phyloP scores from a whole-genome alignment of 2,888 invertebrate genomes.

The Germaria angustata region DNA sequence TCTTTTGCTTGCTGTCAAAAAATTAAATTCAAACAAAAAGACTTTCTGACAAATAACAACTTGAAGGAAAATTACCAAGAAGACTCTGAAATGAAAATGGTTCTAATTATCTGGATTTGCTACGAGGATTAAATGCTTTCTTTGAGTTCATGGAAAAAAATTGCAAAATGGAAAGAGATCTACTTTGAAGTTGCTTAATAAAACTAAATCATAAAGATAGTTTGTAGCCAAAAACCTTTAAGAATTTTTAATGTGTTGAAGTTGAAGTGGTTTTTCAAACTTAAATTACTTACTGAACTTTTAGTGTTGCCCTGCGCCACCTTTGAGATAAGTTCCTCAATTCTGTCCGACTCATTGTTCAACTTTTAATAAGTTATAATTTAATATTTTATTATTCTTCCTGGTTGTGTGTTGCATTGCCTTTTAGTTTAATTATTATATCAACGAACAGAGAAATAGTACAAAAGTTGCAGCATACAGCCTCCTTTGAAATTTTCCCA shows the following conservation, averaged over 20 bases:
- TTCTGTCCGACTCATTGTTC: not conserved
- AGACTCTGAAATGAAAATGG: slow-evolving; percentile 10
- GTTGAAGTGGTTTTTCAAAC: no score
- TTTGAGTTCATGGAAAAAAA: not conserved
- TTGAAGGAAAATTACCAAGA: not conserved
- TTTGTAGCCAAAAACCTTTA: no score
- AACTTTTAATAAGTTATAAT: slow-evolving; percentile 31
- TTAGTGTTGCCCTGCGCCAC: not conserved
- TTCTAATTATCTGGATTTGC: slow-evolving; percentile 49
- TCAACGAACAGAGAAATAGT: slow-evolving; percentile 5
- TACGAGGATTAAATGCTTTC: not conserved
- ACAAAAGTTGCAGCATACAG: slow-evolving; percentile 12
- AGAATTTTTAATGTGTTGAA: no score
- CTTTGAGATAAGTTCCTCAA: not conserved
- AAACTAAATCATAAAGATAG: not conserved
- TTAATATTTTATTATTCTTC: slow-evolving; percentile 40
- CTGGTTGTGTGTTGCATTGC: slow-evolving; percentile 23
- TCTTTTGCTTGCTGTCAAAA: not conserved
- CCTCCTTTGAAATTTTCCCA: slow-evolving; percentile 56
- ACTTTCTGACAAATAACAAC: not conserved
- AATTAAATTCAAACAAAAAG: not conserved
- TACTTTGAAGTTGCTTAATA: not conserved
- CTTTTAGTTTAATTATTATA: slow-evolving; percentile 45
- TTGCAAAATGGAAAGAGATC: not conserved
- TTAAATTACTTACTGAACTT: not conserved